A percentile compares a stretch with the other conserved stretches of the same genome.
phyloP scores from a whole-genome alignment of 1,140 invertebrate species.

The Drosophila tropicalis region DNA sequence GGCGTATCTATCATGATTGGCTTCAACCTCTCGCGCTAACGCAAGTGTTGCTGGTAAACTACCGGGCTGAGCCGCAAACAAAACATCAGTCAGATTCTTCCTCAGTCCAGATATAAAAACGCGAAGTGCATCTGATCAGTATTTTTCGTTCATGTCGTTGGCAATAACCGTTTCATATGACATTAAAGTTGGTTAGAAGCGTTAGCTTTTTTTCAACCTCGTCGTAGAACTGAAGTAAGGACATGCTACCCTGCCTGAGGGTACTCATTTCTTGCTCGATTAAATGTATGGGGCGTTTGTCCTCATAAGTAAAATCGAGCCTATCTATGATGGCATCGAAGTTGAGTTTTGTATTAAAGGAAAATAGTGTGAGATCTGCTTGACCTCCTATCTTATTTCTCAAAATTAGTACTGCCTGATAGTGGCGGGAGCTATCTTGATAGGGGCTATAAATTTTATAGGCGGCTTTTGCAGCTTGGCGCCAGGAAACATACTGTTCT shows the following conservation, averaged over 20 bases:
- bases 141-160: conserved; percentile 34
- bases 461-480: no score
- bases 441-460: no score
- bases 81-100: conserved; percentile 18
- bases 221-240: conserved; percentile 16
- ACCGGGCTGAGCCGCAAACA: conserved; percentile 21
- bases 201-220: conserved; percentile 46
- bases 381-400: no score
- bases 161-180: conserved; percentile 2
- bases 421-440: no score
- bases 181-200: conserved; percentile 39
- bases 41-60: conserved; percentile 17
- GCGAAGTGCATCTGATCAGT: conserved; percentile 11
- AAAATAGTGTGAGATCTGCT: no score
- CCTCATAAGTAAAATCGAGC: no score
- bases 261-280: conserved; percentile 27
- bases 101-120: conserved; percentile 9
- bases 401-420: no score
- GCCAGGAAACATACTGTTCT: no score
- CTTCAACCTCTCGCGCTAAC: conserved; percentile 21
- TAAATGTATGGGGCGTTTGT: background rate
- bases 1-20: background rate
- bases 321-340: no score
- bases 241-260: conserved; percentile 6
- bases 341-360: no score